Base-by-base conservation (phyloP, 1,140 invertebrate genomes). In the Drosophila sp. region DNA sequence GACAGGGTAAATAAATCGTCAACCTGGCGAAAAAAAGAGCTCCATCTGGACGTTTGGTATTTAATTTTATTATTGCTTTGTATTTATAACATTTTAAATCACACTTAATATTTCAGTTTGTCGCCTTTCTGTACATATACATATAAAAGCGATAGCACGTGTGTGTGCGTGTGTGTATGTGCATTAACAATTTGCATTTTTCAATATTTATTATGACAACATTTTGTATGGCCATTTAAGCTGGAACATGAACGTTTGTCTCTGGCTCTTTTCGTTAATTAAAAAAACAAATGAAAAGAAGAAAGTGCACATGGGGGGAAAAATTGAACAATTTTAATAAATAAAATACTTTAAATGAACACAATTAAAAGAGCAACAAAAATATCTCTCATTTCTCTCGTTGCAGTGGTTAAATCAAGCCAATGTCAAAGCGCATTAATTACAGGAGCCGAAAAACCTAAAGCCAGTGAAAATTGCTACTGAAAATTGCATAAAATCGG, bases 191-290 rank as follows among this genome's bases (percentile, higher is more conserved):
- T 55, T 61, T 77, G 55, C 63, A 70, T 82, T 76, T 66, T 71
- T 72, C 64, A 76, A 87, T 86, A 86, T 87, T 86, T 82, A 86
- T 79, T 82, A 66, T 87, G 75, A 72, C 83, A 79, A 87, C 67
- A 79, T 82, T 82, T 66, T 80, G 72, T 69, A 32, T 58, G 32
- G 55, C 44, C 33, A 54, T 54, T 56, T 70, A 64, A 65, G 50
- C 50, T 50, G 47, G n/a, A 56, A n/a, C 58, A n/a, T 11, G 23
- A 41, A 41, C 35, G 33, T 50, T 25, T 50, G 23, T 10, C 44
- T 10, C 44, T 50, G 25, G 44, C 25, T 50, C 44, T 50, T 50
- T 50, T 50, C 44, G 27, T 50, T 50, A 50, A 50, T 50, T 50
- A 50, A 50, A 50, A 50, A 50, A 27, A 50, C 3, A 50, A 50